A percentile compares a stretch with the other conserved stretches of the same genome.
These are phyloP conservation scores for Fopius arisanus DNA, from an alignment of 1,140 invertebrate genomes.

Conservation along the genomic window DNA sequence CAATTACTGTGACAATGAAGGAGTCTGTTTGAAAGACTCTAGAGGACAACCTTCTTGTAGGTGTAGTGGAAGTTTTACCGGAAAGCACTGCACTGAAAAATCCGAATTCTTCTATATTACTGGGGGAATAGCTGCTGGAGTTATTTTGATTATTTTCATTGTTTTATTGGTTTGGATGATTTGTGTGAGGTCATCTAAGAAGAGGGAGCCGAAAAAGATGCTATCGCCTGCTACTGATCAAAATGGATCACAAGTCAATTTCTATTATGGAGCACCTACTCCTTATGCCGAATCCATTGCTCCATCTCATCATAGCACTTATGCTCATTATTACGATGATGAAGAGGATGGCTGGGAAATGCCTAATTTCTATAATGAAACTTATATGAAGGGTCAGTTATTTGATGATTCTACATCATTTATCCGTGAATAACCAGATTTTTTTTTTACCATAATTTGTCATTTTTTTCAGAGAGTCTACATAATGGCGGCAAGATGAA, in stretches of 20 bases:
- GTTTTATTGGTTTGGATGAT: constrained; percentile 97
- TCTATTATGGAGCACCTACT: constrained; percentile 91
- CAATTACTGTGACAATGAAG: constrained; percentile 90
- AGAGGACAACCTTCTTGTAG: constrained; percentile 85
- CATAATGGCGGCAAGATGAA: constrained; percentile 87
- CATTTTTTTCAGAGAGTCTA: constrained; percentile 72
- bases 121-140: constrained; percentile 89
- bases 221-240: constrained; percentile 85
- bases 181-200: constrained; percentile 86
- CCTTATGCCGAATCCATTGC: constrained; percentile 95
- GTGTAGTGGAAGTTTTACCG: constrained; percentile 91
- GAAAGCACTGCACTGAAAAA: constrained; percentile 88
- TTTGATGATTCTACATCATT: background rate
- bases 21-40: constrained; percentile 86
- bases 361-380: constrained; percentile 97
- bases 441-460: no score
- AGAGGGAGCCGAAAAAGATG: constrained; percentile 88
- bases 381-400: constrained; percentile 85
- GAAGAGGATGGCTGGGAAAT: constrained; percentile 97
- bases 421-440: background rate
- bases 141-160: constrained; percentile 90
- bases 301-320: constrained; percentile 93
- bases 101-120: constrained; percentile 95
- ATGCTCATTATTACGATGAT: constrained; percentile 93
- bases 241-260: constrained; percentile 92